phyloP scores from a whole-genome alignment of 2,888 invertebrate species.

The Notocelia uddmanniana region DNA sequence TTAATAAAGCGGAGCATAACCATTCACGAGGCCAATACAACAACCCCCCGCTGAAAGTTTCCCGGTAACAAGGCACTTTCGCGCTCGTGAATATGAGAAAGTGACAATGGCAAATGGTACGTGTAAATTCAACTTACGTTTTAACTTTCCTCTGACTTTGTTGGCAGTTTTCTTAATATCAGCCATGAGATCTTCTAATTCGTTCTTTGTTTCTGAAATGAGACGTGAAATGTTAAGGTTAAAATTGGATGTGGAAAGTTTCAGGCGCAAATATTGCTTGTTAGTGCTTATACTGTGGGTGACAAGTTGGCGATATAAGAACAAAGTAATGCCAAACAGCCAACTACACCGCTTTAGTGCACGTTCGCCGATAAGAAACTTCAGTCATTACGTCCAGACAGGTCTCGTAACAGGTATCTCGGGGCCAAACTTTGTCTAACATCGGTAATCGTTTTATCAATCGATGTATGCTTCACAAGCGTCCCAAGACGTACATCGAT shows the following conservation, averaged over 20 bases:
- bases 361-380: constrained; percentile 46
- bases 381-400: constrained; percentile 45
- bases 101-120: constrained; percentile 36
- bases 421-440: constrained; percentile 40
- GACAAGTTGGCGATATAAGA: constrained; percentile 24
- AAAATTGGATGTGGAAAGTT: constrained; percentile 11
- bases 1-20: constrained; percentile 37
- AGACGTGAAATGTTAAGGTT: constrained; percentile 49
- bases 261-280: background rate
- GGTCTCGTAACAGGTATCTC: constrained; percentile 36
- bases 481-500: constrained; percentile 14
- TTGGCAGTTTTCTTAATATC: constrained; percentile 99
- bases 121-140: constrained; percentile 88
- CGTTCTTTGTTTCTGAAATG: constrained; percentile 99
- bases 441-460: constrained; percentile 44
- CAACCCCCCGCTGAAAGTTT: constrained; percentile 27
- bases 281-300: background rate
- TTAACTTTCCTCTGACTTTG: constrained; percentile 99
- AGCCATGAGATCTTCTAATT: constrained; percentile 99
- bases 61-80: constrained; percentile 26
- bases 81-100: constrained; percentile 31
- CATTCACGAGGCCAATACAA: constrained; percentile 27
- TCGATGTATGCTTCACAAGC: constrained; percentile 21
- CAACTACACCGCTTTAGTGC: constrained; percentile 42
- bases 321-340: constrained; percentile 33